These are phyloP conservation scores for Etheostoma nigrum DNA, from an alignment of 2,797 vertebrate genomes.

Conservation along the genomic window DNA sequence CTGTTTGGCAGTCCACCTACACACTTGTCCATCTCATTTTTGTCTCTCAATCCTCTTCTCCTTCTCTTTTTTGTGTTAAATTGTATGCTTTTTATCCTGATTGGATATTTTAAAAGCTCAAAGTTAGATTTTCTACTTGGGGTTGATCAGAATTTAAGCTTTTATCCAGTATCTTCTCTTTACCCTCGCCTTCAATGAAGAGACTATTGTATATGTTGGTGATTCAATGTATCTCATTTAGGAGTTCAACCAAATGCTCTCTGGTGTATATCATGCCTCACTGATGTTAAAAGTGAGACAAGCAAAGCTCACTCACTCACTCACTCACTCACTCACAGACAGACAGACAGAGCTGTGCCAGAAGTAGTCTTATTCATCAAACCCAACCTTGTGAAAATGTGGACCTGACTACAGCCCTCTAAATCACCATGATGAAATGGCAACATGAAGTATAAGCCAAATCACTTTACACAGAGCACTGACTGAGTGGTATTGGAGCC, in stretches of 20 bases:
- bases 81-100: not conserved
- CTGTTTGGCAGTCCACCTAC: conserved; percentile 42
- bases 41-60: conserved; percentile 5
- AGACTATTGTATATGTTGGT: conserved; percentile 42
- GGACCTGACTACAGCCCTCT: conserved; percentile 55
- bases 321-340: conserved; percentile 24
- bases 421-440: conserved; percentile 68
- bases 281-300: conserved; percentile 52
- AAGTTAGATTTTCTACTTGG: conserved; percentile 4
- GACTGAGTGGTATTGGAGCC: conserved; percentile 46
- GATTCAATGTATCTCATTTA: conserved; percentile 58
- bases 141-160: conserved; percentile 6
- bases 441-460: conserved; percentile 38
- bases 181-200: not conserved
- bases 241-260: conserved; percentile 61
- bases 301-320: conserved; percentile 20
- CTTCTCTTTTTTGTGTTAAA: conserved; percentile 3
- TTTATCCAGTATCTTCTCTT: conserved; percentile 25
- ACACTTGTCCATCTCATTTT: conserved; percentile 53
- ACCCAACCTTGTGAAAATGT: conserved; percentile 66
- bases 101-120: conserved; percentile 36
- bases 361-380: conserved; percentile 69
- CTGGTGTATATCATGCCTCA: conserved; percentile 53
- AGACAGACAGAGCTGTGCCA: conserved; percentile 39
- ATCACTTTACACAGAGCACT: conserved; percentile 54